A percentile compares a stretch with the other conserved stretches of the same genome.
phyloP scores from a whole-genome alignment of 2,113 vertebrate genomes.

The Orcinus orca region DNA sequence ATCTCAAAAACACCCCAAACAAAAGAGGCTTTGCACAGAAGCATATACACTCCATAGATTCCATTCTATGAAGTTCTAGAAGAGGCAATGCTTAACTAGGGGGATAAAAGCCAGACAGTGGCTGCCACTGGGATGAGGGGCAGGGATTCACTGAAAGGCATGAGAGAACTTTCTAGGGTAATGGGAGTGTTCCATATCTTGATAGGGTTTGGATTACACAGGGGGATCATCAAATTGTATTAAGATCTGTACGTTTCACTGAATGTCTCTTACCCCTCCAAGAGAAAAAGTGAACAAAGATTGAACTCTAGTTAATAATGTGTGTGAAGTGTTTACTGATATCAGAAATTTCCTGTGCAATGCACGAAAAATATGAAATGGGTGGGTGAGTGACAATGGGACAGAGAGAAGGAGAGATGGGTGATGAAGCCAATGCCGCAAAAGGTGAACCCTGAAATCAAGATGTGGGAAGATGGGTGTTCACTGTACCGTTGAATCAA shows the following conservation, averaged over 20 bases:
- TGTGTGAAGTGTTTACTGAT: no score
- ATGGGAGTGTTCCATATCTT: background rate
- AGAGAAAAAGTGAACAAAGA: background rate
- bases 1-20: background rate
- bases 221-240: background rate
- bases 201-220: background rate
- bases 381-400: no score
- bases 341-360: background rate
- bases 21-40: background rate
- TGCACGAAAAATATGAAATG: background rate
- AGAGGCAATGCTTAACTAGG: background rate
- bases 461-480: background rate
- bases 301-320: background rate
- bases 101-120: background rate
- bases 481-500: accelerated
- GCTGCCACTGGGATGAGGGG: background rate
- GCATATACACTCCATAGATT: accelerated
- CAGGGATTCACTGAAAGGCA: background rate
- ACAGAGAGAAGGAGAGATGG: background rate
- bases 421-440: no score
- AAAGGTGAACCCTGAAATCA: accelerated
- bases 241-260: background rate
- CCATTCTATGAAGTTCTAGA: background rate
- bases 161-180: background rate
- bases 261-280: background rate